Conservation (phyloP, 1,140 invertebrate genomes). For the Apis florea region DNA sequence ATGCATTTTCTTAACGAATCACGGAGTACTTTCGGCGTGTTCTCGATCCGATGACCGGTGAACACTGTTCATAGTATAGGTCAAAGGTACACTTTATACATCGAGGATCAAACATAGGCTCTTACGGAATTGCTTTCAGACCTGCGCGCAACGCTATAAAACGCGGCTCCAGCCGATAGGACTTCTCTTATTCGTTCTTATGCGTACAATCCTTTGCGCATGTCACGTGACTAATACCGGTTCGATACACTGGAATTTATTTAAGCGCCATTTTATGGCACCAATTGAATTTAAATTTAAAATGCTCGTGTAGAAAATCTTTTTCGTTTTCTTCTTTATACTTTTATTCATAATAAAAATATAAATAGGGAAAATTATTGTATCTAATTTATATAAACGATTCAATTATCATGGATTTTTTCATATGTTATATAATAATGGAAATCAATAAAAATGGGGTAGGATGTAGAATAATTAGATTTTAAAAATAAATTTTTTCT, state of each 20-base stretch:
- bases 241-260: conserved; percentile 7
- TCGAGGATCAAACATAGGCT: neutral
- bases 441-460: neutral
- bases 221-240: neutral
- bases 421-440: no score
- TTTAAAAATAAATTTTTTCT: neutral
- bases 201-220: neutral
- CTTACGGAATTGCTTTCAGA: neutral
- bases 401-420: no score
- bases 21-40: neutral
- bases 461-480: neutral
- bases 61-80: conserved; percentile 15
- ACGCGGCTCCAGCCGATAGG: conserved; percentile 36
- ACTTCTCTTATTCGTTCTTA: neutral
- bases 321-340: neutral
- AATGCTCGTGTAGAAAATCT: neutral
- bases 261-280: conserved; percentile 4
- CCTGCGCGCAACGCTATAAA: conserved; percentile 1
- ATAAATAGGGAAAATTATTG: no score
- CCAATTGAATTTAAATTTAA: neutral
- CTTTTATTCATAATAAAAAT: neutral
- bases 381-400: no score
- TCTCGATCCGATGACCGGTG: conserved; percentile 10
- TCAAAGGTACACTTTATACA: conserved; percentile 17
- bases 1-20: conserved; percentile 25